These are phyloP conservation scores for Periplaneta americana DNA, from an alignment of 1,140 invertebrate species.

Conservation along the genomic window DNA sequence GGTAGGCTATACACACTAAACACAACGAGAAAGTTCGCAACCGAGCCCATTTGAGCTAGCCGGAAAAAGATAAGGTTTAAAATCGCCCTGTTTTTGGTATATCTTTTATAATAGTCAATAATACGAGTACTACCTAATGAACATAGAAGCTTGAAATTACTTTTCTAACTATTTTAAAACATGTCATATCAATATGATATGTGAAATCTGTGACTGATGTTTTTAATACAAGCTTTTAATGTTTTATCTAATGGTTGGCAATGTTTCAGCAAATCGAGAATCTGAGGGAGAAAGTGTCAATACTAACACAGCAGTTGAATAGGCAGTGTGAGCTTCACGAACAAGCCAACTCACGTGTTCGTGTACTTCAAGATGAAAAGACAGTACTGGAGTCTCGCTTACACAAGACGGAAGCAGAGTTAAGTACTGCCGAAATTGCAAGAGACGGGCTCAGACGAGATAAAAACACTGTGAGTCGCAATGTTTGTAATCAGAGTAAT, in stretches of 20 bases:
- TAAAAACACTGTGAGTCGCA: conserved; percentile 50
- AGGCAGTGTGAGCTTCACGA: conserved; percentile 58
- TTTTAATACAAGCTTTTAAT: not conserved
- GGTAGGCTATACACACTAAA: too few relatives aligned
- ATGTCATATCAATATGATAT: too few relatives aligned
- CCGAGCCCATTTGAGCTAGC: too few relatives aligned
- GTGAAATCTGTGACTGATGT: not conserved
- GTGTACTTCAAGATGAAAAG: conserved; percentile 63
- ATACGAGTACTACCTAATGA: too few relatives aligned
- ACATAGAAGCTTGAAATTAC: too few relatives aligned
- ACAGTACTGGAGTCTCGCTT: conserved; percentile 56
- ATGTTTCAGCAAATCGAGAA: conserved; percentile 57
- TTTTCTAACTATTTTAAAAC: too few relatives aligned
- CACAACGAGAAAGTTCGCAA: too few relatives aligned
- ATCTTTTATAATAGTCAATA: too few relatives aligned
- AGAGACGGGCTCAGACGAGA: conserved; percentile 60
- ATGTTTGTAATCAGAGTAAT: too few relatives aligned
- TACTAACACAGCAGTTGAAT: conserved; percentile 53
- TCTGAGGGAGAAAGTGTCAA: conserved; percentile 58
- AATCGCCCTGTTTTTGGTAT: too few relatives aligned
- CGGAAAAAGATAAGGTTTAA: too few relatives aligned
- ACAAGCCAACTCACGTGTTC: conserved; percentile 48
- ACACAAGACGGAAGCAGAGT: conserved; percentile 65
- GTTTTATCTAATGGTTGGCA: conserved; percentile 16
- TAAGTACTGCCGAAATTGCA: conserved; percentile 54